These are phyloP conservation scores for Sceloporus tristichus DNA, from an alignment of 2,113 vertebrate species.

Conservation along the genomic window DNA sequence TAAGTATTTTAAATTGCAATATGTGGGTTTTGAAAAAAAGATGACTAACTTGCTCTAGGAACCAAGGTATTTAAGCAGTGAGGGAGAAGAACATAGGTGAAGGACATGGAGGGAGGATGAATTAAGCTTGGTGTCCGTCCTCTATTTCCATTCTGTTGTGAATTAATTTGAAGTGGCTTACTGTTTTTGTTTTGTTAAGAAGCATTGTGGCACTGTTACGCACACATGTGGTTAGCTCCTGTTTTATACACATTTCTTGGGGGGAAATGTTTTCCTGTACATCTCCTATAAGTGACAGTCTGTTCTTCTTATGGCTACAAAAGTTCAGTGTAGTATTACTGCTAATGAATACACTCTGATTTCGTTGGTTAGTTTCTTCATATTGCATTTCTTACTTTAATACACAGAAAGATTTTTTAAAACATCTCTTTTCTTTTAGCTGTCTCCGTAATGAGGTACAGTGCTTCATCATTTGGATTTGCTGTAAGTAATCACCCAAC, in stretches of 20 bases:
- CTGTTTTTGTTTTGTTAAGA: neutral
- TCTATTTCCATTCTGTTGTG: neutral
- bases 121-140: neutral
- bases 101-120: neutral
- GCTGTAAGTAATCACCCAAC: slow-evolving; percentile 88
- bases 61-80: neutral
- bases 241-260: neutral
- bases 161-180: neutral
- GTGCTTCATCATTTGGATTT: slow-evolving; percentile 98
- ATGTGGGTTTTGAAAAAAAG: neutral
- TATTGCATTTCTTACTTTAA: slow-evolving; percentile 17
- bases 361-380: neutral
- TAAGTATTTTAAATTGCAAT: neutral
- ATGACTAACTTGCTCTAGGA: neutral
- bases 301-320: fast-evolving
- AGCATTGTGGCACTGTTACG: neutral
- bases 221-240: neutral
- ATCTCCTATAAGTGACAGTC: neutral
- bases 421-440: slow-evolving; percentile 81
- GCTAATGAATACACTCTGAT: neutral
- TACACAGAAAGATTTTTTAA: slow-evolving; percentile 58
- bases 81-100: neutral
- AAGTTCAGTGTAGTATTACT: neutral
- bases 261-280: neutral
- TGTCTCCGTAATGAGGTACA: slow-evolving; percentile 98